Evolutionary conservation across 2,888 invertebrate genomes (phyloP).

Genomic region (Parasteatoda lunata): DNA sequence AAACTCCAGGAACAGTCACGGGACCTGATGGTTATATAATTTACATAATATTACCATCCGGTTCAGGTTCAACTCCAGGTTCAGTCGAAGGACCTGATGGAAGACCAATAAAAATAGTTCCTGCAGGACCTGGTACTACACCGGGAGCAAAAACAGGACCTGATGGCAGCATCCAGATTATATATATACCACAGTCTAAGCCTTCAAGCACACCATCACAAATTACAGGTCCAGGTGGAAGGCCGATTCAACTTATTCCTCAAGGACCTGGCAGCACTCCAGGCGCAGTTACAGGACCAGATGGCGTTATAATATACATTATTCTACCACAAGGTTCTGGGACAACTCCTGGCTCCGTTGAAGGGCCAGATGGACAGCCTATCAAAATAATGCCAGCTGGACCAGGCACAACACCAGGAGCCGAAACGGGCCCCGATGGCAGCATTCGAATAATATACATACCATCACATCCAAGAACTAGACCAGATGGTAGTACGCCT

Average conservation of each 20-base stretch:
- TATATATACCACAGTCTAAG: no score
- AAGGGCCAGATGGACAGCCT: constrained; percentile 1
- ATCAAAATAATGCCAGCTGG: constrained; percentile 4
- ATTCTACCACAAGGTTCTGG: background rate
- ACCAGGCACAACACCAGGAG: constrained; percentile 2
- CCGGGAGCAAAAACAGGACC: constrained; percentile 21
- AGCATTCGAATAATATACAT: background rate
- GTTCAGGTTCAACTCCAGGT: constrained; percentile 25
- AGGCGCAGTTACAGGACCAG: constrained; percentile 10
- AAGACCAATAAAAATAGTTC: constrained; percentile 17
- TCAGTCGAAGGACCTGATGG: constrained; percentile 25
- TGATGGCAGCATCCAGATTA: background rate
- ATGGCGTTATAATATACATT: constrained; percentile 14
- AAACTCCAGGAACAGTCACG: background rate
- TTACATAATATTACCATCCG: constrained; percentile 13
- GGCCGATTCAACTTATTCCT: background rate
- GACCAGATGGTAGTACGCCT: background rate
- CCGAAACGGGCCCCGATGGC: background rate
- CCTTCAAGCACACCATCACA: no score
- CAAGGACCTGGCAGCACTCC: background rate
- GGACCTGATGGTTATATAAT: constrained; percentile 5
- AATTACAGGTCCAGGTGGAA: no score
- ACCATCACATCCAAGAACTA: background rate
- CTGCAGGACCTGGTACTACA: constrained; percentile 38
- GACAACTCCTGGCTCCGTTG: background rate